Evolutionary conservation across 2,888 invertebrate species (phyloP), one percentile per base, ranked within the genome.

Genomic region (Galeruca laticollis): DNA sequence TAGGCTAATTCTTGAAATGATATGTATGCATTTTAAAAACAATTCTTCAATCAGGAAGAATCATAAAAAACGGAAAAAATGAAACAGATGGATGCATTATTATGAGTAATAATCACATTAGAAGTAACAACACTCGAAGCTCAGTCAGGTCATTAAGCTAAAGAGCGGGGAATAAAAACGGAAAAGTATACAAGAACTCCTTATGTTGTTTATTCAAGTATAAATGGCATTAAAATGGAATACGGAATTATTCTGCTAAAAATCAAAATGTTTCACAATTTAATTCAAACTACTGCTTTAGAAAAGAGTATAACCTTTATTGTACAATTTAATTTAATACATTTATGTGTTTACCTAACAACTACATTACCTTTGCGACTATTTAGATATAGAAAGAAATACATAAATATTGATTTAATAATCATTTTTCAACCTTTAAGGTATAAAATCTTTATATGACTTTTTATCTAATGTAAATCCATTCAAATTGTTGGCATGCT

Each of bases 251-350:
- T 10, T 43, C 9, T 10, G 11, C 43, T 43, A 43, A 43, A 13
- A 10, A 43, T 43, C n/a, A n/a, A 43, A 43, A 43, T 3, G 4
- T 43, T 15, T 3, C 26, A 6, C 26, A 26, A 3, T 26, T 26
- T 1, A 9, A 47, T 9, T 47, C 5, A 47, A 47, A 47, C 47
- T 5, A 52, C 35, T n/a, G 6, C 6, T 2, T 51, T 66, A 66
- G 66, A 66, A 66, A 66, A 66, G 66, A 66, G 66, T 66, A 66
- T 66, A 66, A 66, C 66, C 66, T 66, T 66, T 66, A 66, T 66
- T 66, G 31, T 66, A 66, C 66, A 66, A 51, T 66, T 66, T 66
- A 66, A 51, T 66, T 66, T 66, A 66, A 66, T 66, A 66, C 66
- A 66, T 66, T 66, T 66, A 66, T 66, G 66, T 66, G 66, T 66